Conservation (phyloP, 2,113 vertebrate species). For the Willisornis vidua region DNA sequence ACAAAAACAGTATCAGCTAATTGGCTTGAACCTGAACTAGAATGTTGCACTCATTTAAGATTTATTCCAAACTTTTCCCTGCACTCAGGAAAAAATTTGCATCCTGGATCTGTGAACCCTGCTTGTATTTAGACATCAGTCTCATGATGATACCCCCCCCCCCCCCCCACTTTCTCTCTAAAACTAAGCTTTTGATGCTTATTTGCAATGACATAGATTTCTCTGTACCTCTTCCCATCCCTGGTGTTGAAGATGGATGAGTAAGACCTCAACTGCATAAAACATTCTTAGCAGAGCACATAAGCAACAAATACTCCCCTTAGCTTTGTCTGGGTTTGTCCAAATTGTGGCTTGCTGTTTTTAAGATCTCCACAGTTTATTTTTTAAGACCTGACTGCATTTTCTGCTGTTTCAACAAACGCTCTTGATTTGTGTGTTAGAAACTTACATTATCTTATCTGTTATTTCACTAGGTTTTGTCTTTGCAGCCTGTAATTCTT, state of each 20-base stretch:
- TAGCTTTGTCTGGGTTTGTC: not conserved
- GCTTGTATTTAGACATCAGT: not conserved
- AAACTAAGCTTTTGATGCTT: not conserved
- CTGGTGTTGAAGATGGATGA: not conserved
- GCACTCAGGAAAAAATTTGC: not conserved
- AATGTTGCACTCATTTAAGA: not conserved
- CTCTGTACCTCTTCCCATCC: not conserved
- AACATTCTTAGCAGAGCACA: not conserved
- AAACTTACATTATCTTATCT: not conserved
- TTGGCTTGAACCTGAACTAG: not conserved
- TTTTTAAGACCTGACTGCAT: not conserved
- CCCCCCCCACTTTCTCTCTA: not conserved
- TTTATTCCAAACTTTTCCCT: not conserved
- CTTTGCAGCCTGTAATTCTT: not conserved
- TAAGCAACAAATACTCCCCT: not conserved
- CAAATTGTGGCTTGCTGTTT: not conserved
- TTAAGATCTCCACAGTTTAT: not conserved
- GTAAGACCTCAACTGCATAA: not conserved
- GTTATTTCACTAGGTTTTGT: not conserved
- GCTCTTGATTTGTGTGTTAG: not conserved
- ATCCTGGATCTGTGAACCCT: not conserved
- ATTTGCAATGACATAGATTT: not conserved
- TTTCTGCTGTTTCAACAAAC: not conserved
- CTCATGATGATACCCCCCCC: not conserved
- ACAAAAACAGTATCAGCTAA: not conserved